Evolutionary conservation across 2,888 invertebrate genomes (phyloP).

Genomic region (Plemyria rubiginata): DNA sequence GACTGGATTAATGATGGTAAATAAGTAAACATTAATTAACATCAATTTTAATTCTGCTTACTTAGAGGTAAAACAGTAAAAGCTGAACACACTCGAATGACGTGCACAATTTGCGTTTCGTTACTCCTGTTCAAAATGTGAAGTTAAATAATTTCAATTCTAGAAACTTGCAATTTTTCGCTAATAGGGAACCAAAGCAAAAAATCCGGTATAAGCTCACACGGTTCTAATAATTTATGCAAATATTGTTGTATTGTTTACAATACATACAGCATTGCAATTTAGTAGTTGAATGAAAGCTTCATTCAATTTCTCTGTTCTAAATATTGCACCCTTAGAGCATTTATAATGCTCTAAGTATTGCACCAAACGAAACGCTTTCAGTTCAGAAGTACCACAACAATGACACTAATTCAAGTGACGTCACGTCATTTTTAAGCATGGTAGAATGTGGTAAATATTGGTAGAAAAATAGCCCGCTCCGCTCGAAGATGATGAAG

Average conservation of each 20-base stretch:
- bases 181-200: not conserved
- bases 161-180: not conserved
- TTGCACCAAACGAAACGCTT: constrained; percentile 42
- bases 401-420: constrained; percentile 25
- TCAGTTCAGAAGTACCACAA: constrained; percentile 44
- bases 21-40: constrained; percentile 5
- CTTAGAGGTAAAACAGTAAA: constrained; percentile 31
- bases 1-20: not conserved
- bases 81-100: constrained; percentile 54
- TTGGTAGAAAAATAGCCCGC: not conserved
- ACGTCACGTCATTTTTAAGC: not conserved
- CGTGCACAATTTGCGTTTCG: constrained; percentile 58
- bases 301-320: not conserved
- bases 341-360: too few species aligned
- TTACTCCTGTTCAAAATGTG: constrained; percentile 32
- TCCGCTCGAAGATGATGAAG: too few species aligned
- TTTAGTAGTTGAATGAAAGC: not conserved
- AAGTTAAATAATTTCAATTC: not conserved
- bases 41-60: not conserved
- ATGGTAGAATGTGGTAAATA: not conserved
- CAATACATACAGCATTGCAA: not conserved
- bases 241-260: not conserved
- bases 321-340: constrained; percentile 1
- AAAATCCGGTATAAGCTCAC: too few species aligned
- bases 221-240: not conserved